Percentiles rank a stretch among this genome's conserved stretches.
phyloP scores from a whole-genome alignment of 2,888 invertebrate species.

The Dryadula phaetusa region DNA sequence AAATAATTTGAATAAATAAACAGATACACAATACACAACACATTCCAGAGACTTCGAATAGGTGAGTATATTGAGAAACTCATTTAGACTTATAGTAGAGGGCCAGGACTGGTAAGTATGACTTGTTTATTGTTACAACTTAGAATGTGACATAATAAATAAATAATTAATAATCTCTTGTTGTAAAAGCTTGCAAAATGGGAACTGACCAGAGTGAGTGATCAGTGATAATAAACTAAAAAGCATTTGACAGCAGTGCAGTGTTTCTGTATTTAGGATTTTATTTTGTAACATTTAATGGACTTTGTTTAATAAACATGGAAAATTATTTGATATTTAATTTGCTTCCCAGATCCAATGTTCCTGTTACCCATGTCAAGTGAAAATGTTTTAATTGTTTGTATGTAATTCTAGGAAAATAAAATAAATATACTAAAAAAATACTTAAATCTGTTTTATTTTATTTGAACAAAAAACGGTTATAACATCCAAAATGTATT shows the following conservation, averaged over 20 bases:
- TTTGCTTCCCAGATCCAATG: slow-evolving; percentile 77
- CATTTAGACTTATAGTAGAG: slow-evolving; percentile 37
- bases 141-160: slow-evolving; percentile 40
- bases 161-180: slow-evolving; percentile 67
- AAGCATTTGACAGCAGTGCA: slow-evolving; percentile 61
- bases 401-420: slow-evolving; percentile 1
- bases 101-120: slow-evolving; percentile 49
- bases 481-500: not conserved
- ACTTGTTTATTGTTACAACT: slow-evolving; percentile 33
- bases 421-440: slow-evolving; percentile 7
- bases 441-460: slow-evolving; percentile 19
- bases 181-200: slow-evolving; percentile 81
- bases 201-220: slow-evolving; percentile 72
- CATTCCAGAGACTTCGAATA: slow-evolving; percentile 54
- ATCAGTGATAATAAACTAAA: slow-evolving; percentile 62
- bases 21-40: slow-evolving; percentile 40
- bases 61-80: slow-evolving; percentile 59
- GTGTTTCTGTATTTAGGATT: slow-evolving; percentile 60
- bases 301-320: slow-evolving; percentile 69
- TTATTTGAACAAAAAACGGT: not conserved
- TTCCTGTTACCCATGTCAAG: slow-evolving; percentile 64
- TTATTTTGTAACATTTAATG: slow-evolving; percentile 59
- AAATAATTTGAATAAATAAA: slow-evolving; percentile 12
- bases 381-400: slow-evolving; percentile 37
- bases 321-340: slow-evolving; percentile 55